phyloP scores from a whole-genome alignment of 2,888 invertebrate species.

The Chydorus sphaericus region DNA sequence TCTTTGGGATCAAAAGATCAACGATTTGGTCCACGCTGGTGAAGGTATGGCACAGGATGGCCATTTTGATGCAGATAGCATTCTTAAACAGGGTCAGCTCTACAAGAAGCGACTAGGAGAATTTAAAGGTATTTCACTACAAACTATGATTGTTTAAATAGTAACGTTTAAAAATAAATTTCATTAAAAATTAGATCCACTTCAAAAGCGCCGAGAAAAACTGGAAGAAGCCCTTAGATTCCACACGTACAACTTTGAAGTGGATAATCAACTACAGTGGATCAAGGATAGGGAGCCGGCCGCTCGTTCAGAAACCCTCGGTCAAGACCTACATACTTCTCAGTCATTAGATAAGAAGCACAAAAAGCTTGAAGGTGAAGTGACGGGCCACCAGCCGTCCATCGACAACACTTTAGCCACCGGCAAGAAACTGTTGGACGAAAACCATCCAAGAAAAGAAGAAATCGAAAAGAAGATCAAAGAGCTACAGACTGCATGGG shows the following conservation, averaged over 20 bases:
- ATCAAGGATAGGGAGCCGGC: constrained; percentile 74
- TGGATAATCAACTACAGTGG: constrained; percentile 89
- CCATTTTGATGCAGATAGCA: constrained; percentile 83
- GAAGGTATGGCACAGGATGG: constrained; percentile 83
- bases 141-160: constrained; percentile 1
- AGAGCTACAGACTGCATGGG: constrained; percentile 56
- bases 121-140: neutral
- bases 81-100: constrained; percentile 49
- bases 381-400: constrained; percentile 67
- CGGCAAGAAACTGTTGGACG: constrained; percentile 57
- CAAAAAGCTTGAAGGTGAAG: constrained; percentile 79
- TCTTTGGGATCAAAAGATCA: constrained; percentile 67
- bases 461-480: constrained; percentile 61
- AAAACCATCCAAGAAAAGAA: constrained; percentile 46
- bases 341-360: constrained; percentile 87
- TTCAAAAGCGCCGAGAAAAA: constrained; percentile 50
- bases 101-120: neutral
- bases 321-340: constrained; percentile 78
- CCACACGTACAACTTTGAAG: constrained; percentile 86
- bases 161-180: constrained; percentile 3
- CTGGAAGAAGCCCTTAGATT: constrained; percentile 69
- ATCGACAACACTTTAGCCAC: constrained; percentile 67
- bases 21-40: constrained; percentile 59
- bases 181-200: constrained; percentile 41
- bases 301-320: constrained; percentile 57